Conservation (phyloP, 2,888 invertebrate species). For the Pocota personata region DNA sequence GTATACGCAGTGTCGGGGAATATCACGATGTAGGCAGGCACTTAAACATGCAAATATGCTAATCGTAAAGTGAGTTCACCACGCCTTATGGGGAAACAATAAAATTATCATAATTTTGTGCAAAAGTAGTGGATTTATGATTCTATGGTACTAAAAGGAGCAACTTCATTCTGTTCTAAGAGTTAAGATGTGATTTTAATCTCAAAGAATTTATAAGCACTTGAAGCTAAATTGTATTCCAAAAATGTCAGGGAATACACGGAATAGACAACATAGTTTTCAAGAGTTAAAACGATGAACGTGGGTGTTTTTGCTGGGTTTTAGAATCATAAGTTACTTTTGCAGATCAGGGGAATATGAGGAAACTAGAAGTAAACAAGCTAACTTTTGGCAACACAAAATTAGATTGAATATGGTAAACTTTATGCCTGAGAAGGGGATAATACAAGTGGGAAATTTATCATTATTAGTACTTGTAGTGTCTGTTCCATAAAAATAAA, state of each 20-base stretch:
- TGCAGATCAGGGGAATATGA: no score
- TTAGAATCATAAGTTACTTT: no score
- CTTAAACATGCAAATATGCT: neutral
- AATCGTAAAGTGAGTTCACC: neutral
- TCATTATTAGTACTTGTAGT: no score
- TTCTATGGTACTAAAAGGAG: neutral
- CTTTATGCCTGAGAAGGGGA: no score
- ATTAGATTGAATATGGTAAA: no score
- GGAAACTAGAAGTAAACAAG: no score
- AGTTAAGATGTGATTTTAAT: neutral
- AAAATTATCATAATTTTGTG: constrained; percentile 1
- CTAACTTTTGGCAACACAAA: no score
- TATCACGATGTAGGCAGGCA: neutral
- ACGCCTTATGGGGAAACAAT: neutral
- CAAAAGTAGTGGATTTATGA: neutral
- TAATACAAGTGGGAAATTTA: no score
- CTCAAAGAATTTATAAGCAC: neutral
- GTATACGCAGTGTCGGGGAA: neutral
- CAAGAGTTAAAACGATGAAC: no score
- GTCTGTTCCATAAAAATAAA: no score
- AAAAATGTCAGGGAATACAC: neutral
- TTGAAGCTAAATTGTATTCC: neutral
- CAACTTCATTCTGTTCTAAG: neutral
- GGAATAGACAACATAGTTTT: no score
- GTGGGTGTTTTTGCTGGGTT: no score